These are phyloP conservation scores for Catostomus latipinnis DNA, from an alignment of 2,797 vertebrate species.

Conservation along the genomic window DNA sequence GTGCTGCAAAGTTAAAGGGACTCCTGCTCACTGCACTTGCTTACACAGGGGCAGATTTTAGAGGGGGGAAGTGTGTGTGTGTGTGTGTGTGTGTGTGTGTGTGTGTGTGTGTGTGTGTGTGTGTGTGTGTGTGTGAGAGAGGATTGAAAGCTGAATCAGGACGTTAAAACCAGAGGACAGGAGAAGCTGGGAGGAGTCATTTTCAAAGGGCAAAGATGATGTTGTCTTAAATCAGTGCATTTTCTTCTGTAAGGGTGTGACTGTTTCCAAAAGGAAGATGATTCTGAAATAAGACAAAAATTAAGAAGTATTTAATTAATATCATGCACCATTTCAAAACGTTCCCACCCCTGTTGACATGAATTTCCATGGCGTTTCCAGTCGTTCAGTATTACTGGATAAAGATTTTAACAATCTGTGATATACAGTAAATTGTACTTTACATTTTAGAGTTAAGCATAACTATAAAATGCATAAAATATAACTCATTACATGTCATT, in stretches of 20 bases:
- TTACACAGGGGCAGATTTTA: conserved; percentile 25
- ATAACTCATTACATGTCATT: too few species aligned
- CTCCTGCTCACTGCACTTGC: conserved; percentile 31
- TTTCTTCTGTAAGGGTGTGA: conserved; percentile 56
- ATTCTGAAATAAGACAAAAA: conserved; percentile 54
- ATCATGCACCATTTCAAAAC: too few species aligned
- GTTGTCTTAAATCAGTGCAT: conserved; percentile 68
- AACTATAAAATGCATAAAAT: too few species aligned
- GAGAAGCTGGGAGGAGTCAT: conserved; percentile 50
- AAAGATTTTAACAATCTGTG: not conserved
- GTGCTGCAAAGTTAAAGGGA: conserved; percentile 32
- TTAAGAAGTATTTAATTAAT: too few species aligned
- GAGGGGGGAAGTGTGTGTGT: not conserved
- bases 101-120: too few species aligned
- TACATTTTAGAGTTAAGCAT: too few species aligned
- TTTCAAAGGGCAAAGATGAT: conserved; percentile 56
- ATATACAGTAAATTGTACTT: too few species aligned
- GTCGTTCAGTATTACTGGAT: not conserved
- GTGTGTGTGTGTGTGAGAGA: too few species aligned
- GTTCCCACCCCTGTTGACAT: not conserved
- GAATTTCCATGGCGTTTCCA: not conserved
- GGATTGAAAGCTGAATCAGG: conserved; percentile 24
- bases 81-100: not conserved
- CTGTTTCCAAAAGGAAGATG: conserved; percentile 34
- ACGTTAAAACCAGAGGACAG: conserved; percentile 64